These are phyloP conservation scores for Trissoscelio sp. DNA, from an alignment of 2,888 invertebrate species.

Conservation along the genomic window DNA sequence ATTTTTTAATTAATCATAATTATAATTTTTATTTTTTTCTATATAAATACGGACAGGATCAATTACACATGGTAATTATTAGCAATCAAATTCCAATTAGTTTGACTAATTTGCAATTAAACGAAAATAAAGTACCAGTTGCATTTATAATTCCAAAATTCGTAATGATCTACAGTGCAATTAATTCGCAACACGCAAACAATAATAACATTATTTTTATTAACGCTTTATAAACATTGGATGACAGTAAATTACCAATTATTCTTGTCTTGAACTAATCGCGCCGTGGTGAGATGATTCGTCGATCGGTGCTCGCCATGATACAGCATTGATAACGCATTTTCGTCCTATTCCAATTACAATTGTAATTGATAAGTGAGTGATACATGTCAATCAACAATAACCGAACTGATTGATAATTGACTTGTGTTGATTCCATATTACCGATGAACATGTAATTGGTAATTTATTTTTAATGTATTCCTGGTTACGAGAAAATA, in stretches of 20 bases:
- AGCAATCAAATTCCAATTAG: slow-evolving; percentile 30
- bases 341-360: slow-evolving; percentile 45
- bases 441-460: slow-evolving; percentile 37
- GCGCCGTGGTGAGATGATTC: slow-evolving; percentile 1
- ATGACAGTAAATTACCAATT: slow-evolving; percentile 46
- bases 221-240: slow-evolving; percentile 13
- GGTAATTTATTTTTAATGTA: slow-evolving; percentile 46
- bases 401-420: slow-evolving; percentile 33
- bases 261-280: slow-evolving; percentile 10
- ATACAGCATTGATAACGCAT: slow-evolving; percentile 32
- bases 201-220: slow-evolving; percentile 9
- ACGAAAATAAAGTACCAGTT: slow-evolving; percentile 34
- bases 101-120: slow-evolving; percentile 28
- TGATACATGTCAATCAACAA: slow-evolving; percentile 38
- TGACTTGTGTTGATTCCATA: slow-evolving; percentile 43
- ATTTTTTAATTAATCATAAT: slow-evolving; percentile 26
- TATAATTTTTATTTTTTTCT: slow-evolving; percentile 48
- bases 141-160: slow-evolving; percentile 27
- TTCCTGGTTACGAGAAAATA: slow-evolving; percentile 9
- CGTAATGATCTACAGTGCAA: background rate
- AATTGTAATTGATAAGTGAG: slow-evolving; percentile 47
- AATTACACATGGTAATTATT: slow-evolving; percentile 52
- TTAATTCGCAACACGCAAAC: slow-evolving; percentile 17
- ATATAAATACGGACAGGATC: slow-evolving; percentile 56
- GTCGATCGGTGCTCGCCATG: background rate